Evolutionary conservation across 2,113 vertebrate species (phyloP).

Genomic region (Laticauda laticaudata): DNA sequence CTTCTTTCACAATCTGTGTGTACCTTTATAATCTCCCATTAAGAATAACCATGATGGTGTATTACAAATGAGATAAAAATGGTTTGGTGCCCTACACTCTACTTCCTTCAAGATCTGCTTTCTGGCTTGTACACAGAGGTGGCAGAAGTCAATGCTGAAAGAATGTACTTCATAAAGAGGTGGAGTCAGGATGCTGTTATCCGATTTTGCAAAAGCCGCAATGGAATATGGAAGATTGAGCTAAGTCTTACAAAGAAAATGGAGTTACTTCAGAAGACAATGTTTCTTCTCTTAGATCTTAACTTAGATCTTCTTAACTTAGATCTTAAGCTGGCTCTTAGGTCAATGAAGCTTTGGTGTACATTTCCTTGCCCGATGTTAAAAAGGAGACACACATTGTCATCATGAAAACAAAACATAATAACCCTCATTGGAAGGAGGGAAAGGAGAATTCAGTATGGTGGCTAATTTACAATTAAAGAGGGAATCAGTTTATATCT

Average conservation of each 20-base stretch:
- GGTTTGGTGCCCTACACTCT: slow-evolving; percentile 72
- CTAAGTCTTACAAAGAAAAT: neutral
- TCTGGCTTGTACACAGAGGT: slow-evolving; percentile 63
- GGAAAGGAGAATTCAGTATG: neutral
- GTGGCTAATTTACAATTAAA: neutral
- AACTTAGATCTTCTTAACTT: too few relatives aligned
- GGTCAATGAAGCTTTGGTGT: neutral
- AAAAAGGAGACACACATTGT: neutral
- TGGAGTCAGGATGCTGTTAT: neutral
- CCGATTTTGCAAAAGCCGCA: slow-evolving; percentile 58
- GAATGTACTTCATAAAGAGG: slow-evolving; percentile 44
- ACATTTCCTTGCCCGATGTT: neutral
- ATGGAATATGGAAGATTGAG: slow-evolving; percentile 20
- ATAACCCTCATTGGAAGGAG: neutral
- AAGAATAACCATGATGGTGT: slow-evolving; percentile 56
- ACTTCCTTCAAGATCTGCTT: slow-evolving; percentile 69
- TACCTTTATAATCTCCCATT: slow-evolving; percentile 60
- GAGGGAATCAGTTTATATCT: neutral
- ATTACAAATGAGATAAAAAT: slow-evolving; percentile 67
- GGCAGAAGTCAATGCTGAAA: slow-evolving; percentile 65
- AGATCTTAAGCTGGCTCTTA: neutral
- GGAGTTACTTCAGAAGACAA: neutral
- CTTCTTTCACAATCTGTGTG: slow-evolving; percentile 55
- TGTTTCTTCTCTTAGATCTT: neutral
- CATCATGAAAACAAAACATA: neutral